Base-by-base conservation (phyloP, 2,888 invertebrate species). In the Aspidiotus destructor region DNA sequence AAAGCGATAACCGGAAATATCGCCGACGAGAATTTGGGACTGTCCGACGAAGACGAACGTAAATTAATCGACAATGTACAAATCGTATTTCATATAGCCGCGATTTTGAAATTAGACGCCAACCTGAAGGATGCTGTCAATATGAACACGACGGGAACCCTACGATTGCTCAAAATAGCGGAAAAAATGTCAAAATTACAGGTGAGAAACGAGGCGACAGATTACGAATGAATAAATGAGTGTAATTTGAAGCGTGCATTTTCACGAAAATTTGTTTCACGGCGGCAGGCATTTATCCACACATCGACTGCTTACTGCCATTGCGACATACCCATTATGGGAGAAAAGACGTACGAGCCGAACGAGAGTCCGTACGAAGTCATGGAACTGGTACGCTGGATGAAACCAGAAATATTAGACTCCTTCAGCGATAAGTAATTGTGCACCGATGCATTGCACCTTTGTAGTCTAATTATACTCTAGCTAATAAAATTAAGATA, bases 261-360 rank as follows among this genome's bases (percentile, higher is more conserved):
- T 28, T 28, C 28, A 28, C 28, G 28, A 28, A 28, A 28, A 28
- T 28, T 28, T 28, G n/a, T 28, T 28, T 28, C 28, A 28, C 17
- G n/a, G n/a, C 17, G 15, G 40, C 74, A 79, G 72, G 85, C 86
- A 0, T 86, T 93, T 72, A 83, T 97, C 8, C 94, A 98, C 77
- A 83, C 95, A 13, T 95, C 95, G 8, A 97, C 97, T 0, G 96
- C 97, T 0, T 98, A 96, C 77, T 94, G 96, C 76, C 95, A 97
- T 75, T 92, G 94, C 72, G 94, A 97, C 76, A 84, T 89, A 72
- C 85, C 86, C 10, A 85, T 87, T 67, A 86, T 95, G 78, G 86
- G 88, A 72, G 96, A 96, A 77, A 85, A 83, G 79, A 84, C 87
- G 62, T 84, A 88, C 79, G 82, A 89, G 76, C 84, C 86, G 0